Conservation (phyloP, 2,797 vertebrate genomes). For the Steatocranus sp. region DNA sequence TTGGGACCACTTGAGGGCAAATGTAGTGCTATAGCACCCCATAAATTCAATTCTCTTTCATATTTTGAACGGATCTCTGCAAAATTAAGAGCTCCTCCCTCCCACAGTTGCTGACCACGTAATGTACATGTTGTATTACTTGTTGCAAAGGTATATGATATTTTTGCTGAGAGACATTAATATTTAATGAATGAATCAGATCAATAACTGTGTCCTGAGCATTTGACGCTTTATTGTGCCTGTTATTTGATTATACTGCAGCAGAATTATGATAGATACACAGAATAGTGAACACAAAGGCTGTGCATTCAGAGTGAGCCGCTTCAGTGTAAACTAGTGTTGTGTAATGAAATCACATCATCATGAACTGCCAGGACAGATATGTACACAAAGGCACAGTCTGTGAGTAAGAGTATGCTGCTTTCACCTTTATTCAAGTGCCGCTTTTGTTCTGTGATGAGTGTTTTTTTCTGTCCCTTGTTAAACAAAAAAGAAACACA, state of each 20-base stretch:
- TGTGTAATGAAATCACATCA: slow-evolving; percentile 19
- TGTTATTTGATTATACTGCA: slow-evolving; percentile 48
- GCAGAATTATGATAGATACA: slow-evolving; percentile 13
- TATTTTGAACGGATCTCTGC: background rate
- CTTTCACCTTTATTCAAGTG: slow-evolving; percentile 3
- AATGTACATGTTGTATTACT: background rate
- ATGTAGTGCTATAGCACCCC: background rate
- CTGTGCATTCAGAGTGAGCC: slow-evolving; percentile 8
- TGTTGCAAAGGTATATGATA: slow-evolving; percentile 13
- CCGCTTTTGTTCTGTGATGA: background rate
- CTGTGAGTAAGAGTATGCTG: background rate
- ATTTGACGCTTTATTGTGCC: slow-evolving; percentile 28
- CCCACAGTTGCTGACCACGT: slow-evolving; percentile 14
- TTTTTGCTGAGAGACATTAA: slow-evolving; percentile 40
- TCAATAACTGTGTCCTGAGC: slow-evolving; percentile 46
- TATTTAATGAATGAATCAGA: slow-evolving; percentile 57
- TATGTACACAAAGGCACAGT: background rate
- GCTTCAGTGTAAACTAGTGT: background rate
- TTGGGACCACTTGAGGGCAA: background rate
- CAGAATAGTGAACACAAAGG: background rate
- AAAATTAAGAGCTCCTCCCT: background rate
- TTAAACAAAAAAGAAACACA: background rate
- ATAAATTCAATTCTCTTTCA: background rate
- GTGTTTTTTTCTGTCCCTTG: background rate
- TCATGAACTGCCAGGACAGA: background rate